Base-by-base conservation (phyloP, 2,113 vertebrate genomes). In the Nyctibius bracteatus region DNA sequence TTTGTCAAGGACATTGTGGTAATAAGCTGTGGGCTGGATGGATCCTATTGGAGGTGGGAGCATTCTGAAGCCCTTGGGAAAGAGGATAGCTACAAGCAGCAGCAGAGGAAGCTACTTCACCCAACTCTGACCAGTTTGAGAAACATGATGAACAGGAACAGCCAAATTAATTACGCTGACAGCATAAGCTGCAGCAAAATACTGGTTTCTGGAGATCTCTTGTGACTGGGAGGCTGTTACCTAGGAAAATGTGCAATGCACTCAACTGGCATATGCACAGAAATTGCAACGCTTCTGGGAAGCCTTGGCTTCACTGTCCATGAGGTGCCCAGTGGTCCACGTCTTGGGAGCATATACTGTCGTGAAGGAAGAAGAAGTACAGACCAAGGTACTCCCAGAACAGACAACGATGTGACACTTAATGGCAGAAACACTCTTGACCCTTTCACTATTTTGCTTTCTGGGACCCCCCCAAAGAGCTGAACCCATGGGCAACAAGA, bases 241-340 rank as follows among this genome's bases (percentile, higher is more conserved):
- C 22, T 67, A 30, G 25, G 61, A 15, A 47, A 58, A 55, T 2
- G 13, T 30, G 46, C 39, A 52, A 16, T 16, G 21, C 5, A 7
- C 37, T 44, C 24, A 21, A 19, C 17, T 41, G 22, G 14, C 39
- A 8, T 12, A 4, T 0, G 1, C 37, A 31, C 21, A 35, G 33
- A 35, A 59, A 31, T 41, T 23, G 33, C 37, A 67, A 5, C 1
- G 6, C 33, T 59, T 59, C 61, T 67, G 46, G n/a, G 18, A 80
- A 80, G 46, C 21, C 4, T 19, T 54, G 30, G 30, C 25, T 66
- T 17, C 12, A 37, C 14, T 4, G 4, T 61, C 35, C 54, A 20
- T 27, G 24, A 52, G 13, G 33, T 35, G 33, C 12, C 25, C 39
- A 27, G n/a, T 0, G 1, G 17, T 30, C 54, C n/a, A 14, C 0